phyloP scores from a whole-genome alignment of 2,113 vertebrate genomes.

The Sinosuthora webbiana region DNA sequence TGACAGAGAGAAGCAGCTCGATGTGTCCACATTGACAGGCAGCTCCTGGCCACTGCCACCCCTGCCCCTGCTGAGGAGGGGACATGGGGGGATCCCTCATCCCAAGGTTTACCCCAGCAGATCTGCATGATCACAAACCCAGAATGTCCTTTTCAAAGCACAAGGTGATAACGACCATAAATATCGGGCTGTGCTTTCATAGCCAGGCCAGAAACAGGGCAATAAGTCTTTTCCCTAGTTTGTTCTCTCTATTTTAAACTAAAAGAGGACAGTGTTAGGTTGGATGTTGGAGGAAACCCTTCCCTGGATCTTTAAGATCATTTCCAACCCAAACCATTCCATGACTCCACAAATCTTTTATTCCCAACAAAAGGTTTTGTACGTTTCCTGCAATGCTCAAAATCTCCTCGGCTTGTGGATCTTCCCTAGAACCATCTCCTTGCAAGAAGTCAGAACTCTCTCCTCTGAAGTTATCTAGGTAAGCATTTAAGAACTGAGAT shows the following conservation, averaged over 20 bases:
- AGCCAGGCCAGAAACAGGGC: neutral
- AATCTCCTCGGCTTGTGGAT: neutral
- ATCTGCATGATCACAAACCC: neutral
- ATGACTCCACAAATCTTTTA: neutral
- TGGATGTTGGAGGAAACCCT: neutral
- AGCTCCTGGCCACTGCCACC: neutral
- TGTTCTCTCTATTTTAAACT: neutral
- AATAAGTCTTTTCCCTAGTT: neutral
- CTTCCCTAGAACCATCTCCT: neutral
- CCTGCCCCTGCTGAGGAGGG: neutral
- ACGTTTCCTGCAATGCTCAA: neutral
- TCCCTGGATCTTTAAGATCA: neutral
- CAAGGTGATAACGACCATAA: fast-evolving
- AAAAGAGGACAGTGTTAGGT: neutral
- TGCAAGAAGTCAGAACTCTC: neutral
- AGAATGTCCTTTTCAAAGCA: neutral
- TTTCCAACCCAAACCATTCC: neutral
- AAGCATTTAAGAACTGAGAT: neutral
- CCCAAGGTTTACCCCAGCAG: neutral
- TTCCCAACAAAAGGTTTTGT: neutral
- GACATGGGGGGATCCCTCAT: fast-evolving
- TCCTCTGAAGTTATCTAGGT: neutral
- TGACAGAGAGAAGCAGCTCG: fast-evolving
- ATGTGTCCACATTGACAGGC: neutral
- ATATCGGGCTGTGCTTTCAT: neutral